Conservation (phyloP, 2,797 vertebrate genomes). For the Acipenser oxyrinchus region DNA sequence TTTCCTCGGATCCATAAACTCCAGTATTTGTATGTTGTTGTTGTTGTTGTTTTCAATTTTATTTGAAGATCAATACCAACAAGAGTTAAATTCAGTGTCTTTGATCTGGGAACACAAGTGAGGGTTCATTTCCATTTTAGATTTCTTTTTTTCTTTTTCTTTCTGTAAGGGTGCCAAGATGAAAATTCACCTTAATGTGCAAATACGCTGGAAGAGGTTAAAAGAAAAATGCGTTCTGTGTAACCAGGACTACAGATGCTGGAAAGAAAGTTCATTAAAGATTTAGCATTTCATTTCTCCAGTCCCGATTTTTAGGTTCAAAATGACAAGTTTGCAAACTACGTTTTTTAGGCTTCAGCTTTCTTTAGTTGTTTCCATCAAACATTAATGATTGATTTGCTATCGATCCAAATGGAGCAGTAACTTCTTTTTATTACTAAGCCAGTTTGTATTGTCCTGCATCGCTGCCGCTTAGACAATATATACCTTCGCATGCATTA, state of each 20-base stretch:
- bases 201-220: conserved; percentile 78
- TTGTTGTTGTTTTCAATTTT: conserved; percentile 38
- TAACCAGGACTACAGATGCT: conserved; percentile 78
- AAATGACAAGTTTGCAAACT: conserved; percentile 53
- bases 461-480: too few species aligned
- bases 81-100: conserved; percentile 76
- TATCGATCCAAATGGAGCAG: too few species aligned
- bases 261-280: conserved; percentile 73
- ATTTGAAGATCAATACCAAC: conserved; percentile 78
- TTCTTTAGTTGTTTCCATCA: too few species aligned
- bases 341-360: conserved; percentile 28
- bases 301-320: conserved; percentile 66
- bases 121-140: conserved; percentile 78
- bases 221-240: conserved; percentile 74
- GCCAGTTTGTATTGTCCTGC: too few species aligned
- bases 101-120: conserved; percentile 75
- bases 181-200: conserved; percentile 77
- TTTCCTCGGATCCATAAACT: conserved; percentile 20
- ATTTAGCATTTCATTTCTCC: conserved; percentile 74
- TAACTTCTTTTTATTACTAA: too few species aligned
- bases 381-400: too few species aligned
- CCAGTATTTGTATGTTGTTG: conserved; percentile 46
- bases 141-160: conserved; percentile 58
- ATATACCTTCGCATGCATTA: too few species aligned
- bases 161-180: conserved; percentile 75